Percentiles rank a stretch among this genome's conserved stretches.
Evolutionary conservation across 2,888 invertebrate genomes (phyloP).

Genomic region (Limnephilus lunatus): DNA sequence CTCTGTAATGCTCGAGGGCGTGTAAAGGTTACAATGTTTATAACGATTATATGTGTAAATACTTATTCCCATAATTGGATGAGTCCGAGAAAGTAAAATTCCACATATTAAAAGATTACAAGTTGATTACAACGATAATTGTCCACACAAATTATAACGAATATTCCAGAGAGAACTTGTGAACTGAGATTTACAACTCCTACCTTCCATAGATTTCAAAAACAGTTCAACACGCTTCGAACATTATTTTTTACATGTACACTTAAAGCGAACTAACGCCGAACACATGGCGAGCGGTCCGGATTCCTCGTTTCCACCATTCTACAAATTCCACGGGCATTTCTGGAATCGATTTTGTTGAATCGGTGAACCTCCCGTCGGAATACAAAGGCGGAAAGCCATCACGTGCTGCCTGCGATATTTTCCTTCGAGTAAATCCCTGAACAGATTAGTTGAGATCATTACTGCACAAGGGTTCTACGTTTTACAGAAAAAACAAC

Average conservation of each 20-base stretch:
- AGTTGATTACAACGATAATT: neutral
- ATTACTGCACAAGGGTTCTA: conserved; percentile 28
- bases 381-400: conserved; percentile 25
- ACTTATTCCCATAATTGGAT: too few relatives aligned
- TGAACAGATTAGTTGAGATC: conserved; percentile 31
- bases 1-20: neutral
- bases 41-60: too few relatives aligned
- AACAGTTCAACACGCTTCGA: neutral
- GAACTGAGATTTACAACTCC: neutral
- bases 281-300: neutral
- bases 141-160: neutral
- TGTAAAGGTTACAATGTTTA: neutral
- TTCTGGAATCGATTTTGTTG: conserved; percentile 31
- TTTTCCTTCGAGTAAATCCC: conserved; percentile 28
- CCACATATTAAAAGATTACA: neutral
- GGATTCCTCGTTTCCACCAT: neutral
- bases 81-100: too few relatives aligned
- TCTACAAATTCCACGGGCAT: conserved; percentile 9
- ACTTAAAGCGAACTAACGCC: neutral
- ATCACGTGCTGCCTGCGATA: conserved; percentile 23
- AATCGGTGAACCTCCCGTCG: conserved; percentile 22
- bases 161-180: neutral
- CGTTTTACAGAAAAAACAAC: neutral
- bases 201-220: neutral
- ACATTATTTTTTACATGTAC: conserved; percentile 1